phyloP scores from a whole-genome alignment of 2,888 invertebrate species.

The Drosophila phalerata region DNA sequence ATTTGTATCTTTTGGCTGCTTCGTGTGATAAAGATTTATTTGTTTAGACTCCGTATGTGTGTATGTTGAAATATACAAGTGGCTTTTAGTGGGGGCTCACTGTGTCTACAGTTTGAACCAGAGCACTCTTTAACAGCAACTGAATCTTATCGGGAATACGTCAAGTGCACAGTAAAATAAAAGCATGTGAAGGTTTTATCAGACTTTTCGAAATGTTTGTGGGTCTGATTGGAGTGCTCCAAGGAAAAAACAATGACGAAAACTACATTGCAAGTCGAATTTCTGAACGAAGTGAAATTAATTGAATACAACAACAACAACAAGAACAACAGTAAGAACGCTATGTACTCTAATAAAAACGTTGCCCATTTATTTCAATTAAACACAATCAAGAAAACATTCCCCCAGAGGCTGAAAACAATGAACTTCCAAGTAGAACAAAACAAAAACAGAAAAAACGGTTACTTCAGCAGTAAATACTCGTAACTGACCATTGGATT shows the following conservation, averaged over 20 bases:
- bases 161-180: conserved; percentile 19
- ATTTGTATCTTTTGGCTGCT: conserved; percentile 53
- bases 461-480: conserved; percentile 32
- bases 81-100: neutral
- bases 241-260: conserved; percentile 17
- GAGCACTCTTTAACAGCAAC: conserved; percentile 6
- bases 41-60: conserved; percentile 61
- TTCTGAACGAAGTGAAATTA: conserved; percentile 44
- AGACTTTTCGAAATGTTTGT: conserved; percentile 24
- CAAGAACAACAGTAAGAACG: conserved; percentile 6
- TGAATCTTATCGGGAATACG: conserved; percentile 48
- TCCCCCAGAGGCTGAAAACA: conserved; percentile 42
- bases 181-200: conserved; percentile 34
- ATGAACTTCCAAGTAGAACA: conserved; percentile 27
- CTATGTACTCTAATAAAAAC: conserved; percentile 52
- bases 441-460: neutral
- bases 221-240: neutral
- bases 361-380: conserved; percentile 83
- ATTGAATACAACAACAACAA: conserved; percentile 49
- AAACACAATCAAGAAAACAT: conserved; percentile 81
- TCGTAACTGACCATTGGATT: conserved; percentile 39
- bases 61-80: conserved; percentile 32
- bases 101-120: neutral
- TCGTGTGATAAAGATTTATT: conserved; percentile 76
- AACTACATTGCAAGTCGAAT: conserved; percentile 29